phyloP scores from a whole-genome alignment of 2,113 vertebrate species.

The Cebidichthys violaceus region DNA sequence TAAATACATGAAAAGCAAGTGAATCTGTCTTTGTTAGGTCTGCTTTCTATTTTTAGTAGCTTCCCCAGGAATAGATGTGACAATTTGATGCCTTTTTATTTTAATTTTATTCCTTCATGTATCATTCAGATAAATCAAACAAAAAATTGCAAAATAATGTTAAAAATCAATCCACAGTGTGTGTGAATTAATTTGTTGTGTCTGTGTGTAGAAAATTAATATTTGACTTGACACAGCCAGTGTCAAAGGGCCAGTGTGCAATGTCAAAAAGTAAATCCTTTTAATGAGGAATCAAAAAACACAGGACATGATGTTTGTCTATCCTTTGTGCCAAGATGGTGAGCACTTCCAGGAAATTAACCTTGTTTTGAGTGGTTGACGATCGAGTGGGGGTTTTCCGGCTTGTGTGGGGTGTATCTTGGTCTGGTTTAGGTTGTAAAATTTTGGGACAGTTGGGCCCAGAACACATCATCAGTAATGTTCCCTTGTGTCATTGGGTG shows the following conservation, averaged over 20 bases:
- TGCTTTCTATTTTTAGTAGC: constrained; percentile 30
- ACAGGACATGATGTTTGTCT: too few relatives aligned
- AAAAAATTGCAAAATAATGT: neutral
- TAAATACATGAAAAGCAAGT: constrained; percentile 23
- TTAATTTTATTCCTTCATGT: neutral
- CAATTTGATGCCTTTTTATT: constrained; percentile 5
- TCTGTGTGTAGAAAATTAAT: neutral
- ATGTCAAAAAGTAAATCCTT: constrained; percentile 14
- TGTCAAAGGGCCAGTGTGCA: neutral
- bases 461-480: too few relatives aligned
- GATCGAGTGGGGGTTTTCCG: too few relatives aligned
- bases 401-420: too few relatives aligned
- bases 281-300: too few relatives aligned
- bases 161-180: neutral
- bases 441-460: too few relatives aligned
- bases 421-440: too few relatives aligned
- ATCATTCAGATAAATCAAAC: neutral
- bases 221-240: neutral
- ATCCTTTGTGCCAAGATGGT: too few relatives aligned
- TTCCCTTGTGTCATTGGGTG: too few relatives aligned
- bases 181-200: neutral
- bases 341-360: too few relatives aligned
- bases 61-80: constrained; percentile 1
- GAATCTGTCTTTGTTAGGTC: constrained; percentile 9
- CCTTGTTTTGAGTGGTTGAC: too few relatives aligned